Percentiles rank a stretch among this genome's conserved stretches.
Evolutionary conservation across 2,888 invertebrate species (phyloP).

Genomic region (Chouioia cunea): DNA sequence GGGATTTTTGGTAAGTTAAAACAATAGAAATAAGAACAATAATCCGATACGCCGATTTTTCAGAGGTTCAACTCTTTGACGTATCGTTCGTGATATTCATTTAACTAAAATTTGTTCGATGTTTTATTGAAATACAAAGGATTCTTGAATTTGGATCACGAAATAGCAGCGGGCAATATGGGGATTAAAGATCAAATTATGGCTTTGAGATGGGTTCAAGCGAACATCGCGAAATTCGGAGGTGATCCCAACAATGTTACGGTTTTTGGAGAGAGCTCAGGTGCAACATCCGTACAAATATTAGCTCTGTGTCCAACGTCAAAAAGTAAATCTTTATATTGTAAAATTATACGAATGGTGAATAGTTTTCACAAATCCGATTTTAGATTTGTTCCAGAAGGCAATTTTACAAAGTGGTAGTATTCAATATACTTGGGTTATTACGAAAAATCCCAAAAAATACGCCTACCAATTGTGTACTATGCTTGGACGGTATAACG

Average conservation of each 20-base stretch:
- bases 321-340: slow-evolving; percentile 52
- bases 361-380: not conserved
- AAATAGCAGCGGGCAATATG: slow-evolving; percentile 60
- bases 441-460: slow-evolving; percentile 39
- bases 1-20: slow-evolving; percentile 49
- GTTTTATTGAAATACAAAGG: slow-evolving; percentile 50
- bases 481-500: slow-evolving; percentile 58
- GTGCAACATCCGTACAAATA: slow-evolving; percentile 58
- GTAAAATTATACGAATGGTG: no score
- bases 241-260: slow-evolving; percentile 61
- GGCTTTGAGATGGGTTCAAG: slow-evolving; percentile 61
- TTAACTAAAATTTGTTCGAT: not conserved
- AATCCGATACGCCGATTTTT: no score
- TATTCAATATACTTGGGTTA: slow-evolving; percentile 55
- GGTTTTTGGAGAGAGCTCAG: slow-evolving; percentile 61
- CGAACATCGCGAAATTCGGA: slow-evolving; percentile 62
- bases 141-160: slow-evolving; percentile 60
- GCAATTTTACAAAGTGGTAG: slow-evolving; percentile 61
- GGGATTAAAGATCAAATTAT: slow-evolving; percentile 63
- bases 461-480: slow-evolving; percentile 59
- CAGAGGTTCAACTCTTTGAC: no score
- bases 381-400: slow-evolving; percentile 61
- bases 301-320: slow-evolving; percentile 62
- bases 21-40: no score
- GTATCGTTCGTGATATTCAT: no score